A percentile compares a stretch with the other conserved stretches of the same genome.
Conservation (phyloP, 2,888 invertebrate species). For the Macrophya alboannulata region DNA sequence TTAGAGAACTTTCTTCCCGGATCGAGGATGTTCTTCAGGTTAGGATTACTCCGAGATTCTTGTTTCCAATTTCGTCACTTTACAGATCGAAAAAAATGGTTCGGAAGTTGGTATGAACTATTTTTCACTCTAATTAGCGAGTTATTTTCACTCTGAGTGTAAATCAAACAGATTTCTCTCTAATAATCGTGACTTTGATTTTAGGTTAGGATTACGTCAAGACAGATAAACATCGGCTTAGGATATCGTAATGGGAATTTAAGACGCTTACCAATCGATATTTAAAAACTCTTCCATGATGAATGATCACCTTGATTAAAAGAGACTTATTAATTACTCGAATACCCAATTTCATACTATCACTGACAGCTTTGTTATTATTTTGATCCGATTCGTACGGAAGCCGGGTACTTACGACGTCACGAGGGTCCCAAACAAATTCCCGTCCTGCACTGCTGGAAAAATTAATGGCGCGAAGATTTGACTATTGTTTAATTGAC, state of each 20-base stretch:
- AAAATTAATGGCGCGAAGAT: no score
- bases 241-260: not conserved
- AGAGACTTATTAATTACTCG: not conserved
- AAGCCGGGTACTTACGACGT: no score
- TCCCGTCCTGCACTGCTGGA: no score
- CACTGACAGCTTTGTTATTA: not conserved
- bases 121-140: no score
- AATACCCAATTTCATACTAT: not conserved
- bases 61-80: no score
- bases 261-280: conserved; percentile 28
- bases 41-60: not conserved
- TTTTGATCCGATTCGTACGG: not conserved
- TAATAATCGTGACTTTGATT: not conserved
- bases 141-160: no score
- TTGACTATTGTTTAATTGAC: no score
- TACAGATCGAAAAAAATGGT: no score
- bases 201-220: not conserved
- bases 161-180: no score
- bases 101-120: no score
- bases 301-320: not conserved
- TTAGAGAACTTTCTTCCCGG: not conserved
- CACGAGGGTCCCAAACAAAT: no score
- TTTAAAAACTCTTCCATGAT: conserved; percentile 39
- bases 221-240: not conserved
- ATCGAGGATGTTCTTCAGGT: not conserved